Percentiles rank a stretch among this genome's conserved stretches.
Conservation (phyloP, 1,140 invertebrate genomes). For the Chironomus tepperi region DNA sequence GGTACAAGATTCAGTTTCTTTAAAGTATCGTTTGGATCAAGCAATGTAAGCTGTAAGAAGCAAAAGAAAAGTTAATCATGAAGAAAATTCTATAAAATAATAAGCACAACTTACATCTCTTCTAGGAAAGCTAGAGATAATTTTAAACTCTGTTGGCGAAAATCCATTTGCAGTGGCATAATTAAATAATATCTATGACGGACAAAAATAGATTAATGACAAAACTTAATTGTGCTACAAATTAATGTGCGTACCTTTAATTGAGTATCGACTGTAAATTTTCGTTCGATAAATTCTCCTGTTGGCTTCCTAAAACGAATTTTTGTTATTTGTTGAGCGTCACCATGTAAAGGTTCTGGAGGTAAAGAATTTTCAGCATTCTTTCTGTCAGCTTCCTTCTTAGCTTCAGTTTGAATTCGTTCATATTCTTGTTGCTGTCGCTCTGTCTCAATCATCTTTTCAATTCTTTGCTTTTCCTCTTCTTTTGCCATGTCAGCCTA, state of each 20-base stretch:
- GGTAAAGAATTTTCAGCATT: conserved; percentile 52
- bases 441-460: conserved; percentile 55
- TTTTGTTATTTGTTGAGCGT: conserved; percentile 52
- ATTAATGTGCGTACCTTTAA: conserved; percentile 44
- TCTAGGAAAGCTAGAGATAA: conserved; percentile 84
- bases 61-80: conserved; percentile 28
- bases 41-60: conserved; percentile 63
- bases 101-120: conserved; percentile 83
- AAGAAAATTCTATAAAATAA: no score
- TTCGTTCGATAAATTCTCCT: conserved; percentile 61
- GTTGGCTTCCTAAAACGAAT: conserved; percentile 70
- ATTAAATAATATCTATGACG: conserved; percentile 67
- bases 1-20: conserved; percentile 75
- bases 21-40: conserved; percentile 66
- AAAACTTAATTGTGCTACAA: conserved; percentile 18
- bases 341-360: conserved; percentile 50
- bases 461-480: conserved; percentile 66
- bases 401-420: conserved; percentile 56
- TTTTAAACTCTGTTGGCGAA: conserved; percentile 79
- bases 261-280: conserved; percentile 57
- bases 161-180: conserved; percentile 80
- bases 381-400: conserved; percentile 49
- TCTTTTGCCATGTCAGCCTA: conserved; percentile 80
- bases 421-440: conserved; percentile 59
- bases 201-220: conserved; percentile 21